These are phyloP conservation scores for Excalfactoria chinensis DNA, from an alignment of 2,113 vertebrate species.

Conservation along the genomic window DNA sequence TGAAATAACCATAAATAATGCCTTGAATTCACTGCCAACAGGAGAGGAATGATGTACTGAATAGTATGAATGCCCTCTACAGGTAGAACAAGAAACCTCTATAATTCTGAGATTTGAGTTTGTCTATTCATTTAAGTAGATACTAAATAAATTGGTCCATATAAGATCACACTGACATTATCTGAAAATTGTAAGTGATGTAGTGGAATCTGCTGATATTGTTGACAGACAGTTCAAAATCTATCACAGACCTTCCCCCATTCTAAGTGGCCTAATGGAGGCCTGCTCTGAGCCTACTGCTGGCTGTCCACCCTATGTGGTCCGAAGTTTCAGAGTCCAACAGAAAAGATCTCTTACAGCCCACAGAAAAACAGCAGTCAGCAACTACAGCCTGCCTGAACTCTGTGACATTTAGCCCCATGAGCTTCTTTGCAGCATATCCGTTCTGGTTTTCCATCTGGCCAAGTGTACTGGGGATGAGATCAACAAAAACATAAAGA, in stretches of 20 bases:
- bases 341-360: background rate
- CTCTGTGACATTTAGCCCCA: background rate
- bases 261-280: background rate
- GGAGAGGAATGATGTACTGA: background rate
- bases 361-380: conserved; percentile 19
- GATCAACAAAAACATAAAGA: conserved; percentile 43
- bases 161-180: background rate
- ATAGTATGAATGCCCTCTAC: conserved; percentile 50
- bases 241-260: background rate
- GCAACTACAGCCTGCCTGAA: conserved; percentile 1
- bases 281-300: background rate
- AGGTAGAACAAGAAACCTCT: background rate
- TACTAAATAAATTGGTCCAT: background rate
- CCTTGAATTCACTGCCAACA: background rate
- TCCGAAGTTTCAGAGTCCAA: conserved; percentile 45
- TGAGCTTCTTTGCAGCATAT: conserved; percentile 32
- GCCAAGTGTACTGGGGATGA: background rate
- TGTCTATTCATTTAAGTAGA: background rate
- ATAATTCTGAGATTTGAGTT: background rate
- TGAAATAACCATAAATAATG: background rate
- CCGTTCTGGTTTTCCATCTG: background rate
- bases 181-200: background rate
- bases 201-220: background rate
- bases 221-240: background rate
- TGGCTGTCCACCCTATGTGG: background rate